Base-by-base conservation (phyloP, 1,140 invertebrate species). In the Drosophila ercepeae region DNA sequence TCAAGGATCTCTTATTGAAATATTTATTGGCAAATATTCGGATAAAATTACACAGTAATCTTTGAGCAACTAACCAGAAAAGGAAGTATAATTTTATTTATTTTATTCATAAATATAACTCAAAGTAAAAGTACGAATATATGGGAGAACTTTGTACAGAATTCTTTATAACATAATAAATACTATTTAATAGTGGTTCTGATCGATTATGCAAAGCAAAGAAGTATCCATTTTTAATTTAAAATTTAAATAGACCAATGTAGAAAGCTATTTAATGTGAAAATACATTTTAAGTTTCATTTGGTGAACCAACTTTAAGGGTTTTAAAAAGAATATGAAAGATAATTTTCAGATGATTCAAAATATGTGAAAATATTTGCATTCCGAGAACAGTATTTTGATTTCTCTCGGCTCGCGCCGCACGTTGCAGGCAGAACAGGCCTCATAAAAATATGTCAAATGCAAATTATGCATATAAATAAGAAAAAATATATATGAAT, bases 401-500 rank as follows among this genome's bases (percentile, higher is more conserved):
- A 60, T 61, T 64, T 59, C 36, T 44, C 27, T 64, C 11, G 39
- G 46, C 25, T 39, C 7, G 29, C 32, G 36, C 50, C 42, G 41
- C 42, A 13, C 11, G 19, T 9, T 18, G 19, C 42, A 29, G 36
- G 13, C 13, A 7, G 46, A 19, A n/a, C 23, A 8, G 19, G 42
- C 50, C 19, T 29, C 63, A 81, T 88, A 88, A 82, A 82, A 86
- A 86, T 83, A 71, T 86, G 82, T 88, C 77, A 86, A 89, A 86
- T 86, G 78, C 83, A 82, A 82, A 82, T 82, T 75, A 89, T 64
- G 60, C 58, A 71, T 78, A 86, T 82, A 78, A 82, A 88, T 83
- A 76, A 63, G 65, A 60, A 72, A 72, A 75, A 75, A 75, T 84
- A 71, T 84, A 71, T 75, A 61, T 78, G 57, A 77, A 74, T 82